Conservation (phyloP, 2,888 invertebrate species). For the Lasioglossum calceatum region DNA sequence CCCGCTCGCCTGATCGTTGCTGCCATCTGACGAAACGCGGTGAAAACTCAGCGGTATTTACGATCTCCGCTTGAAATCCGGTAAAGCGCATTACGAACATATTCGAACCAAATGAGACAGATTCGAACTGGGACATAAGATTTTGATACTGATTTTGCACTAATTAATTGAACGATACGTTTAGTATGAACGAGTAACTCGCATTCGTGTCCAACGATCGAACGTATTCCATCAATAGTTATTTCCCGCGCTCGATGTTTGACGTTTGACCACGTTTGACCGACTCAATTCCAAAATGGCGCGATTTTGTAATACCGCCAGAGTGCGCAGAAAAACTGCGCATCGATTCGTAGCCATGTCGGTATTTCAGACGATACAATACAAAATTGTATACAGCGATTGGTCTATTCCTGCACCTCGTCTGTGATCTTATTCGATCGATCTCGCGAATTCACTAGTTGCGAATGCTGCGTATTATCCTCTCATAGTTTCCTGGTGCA, state of each 20-base stretch:
- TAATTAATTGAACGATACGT: too few relatives aligned
- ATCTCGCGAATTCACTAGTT: background rate
- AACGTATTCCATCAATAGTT: background rate
- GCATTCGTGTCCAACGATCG: background rate
- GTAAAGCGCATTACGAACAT: background rate
- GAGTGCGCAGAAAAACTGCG: background rate
- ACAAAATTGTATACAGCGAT: background rate
- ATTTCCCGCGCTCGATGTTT: background rate
- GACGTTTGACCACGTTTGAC: background rate
- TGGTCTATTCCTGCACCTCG: background rate
- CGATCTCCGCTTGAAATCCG: background rate
- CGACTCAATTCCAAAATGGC: background rate
- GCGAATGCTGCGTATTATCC: background rate
- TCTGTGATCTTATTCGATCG: background rate
- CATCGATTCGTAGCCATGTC: background rate
- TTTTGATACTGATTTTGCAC: too few relatives aligned
- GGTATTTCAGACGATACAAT: background rate
- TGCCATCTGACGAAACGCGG: constrained; percentile 19
- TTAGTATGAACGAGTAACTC: too few relatives aligned
- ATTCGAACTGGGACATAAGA: too few relatives aligned
- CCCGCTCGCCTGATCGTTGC: background rate
- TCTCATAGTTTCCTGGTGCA: background rate
- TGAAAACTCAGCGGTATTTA: background rate
- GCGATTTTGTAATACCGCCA: background rate
- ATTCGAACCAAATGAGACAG: background rate